phyloP scores from a whole-genome alignment of 2,888 invertebrate genomes.

The Troides helena region DNA sequence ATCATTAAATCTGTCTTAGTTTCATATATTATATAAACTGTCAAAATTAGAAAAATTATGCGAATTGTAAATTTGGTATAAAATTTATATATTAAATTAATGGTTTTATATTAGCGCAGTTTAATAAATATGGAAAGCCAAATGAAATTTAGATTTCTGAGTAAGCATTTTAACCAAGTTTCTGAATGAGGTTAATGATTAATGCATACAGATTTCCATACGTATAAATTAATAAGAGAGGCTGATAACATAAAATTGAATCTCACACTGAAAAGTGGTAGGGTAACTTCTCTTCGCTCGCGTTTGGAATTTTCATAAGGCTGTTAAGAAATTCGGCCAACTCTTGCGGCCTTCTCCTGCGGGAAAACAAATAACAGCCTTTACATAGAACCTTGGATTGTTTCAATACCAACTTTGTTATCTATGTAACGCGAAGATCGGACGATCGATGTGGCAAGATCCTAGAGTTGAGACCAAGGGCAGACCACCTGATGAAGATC shows the following conservation, averaged over 20 bases:
- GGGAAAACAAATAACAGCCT: slow-evolving; percentile 62
- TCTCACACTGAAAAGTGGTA: slow-evolving; percentile 82
- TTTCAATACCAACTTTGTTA: neutral
- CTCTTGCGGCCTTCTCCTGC: slow-evolving; percentile 79
- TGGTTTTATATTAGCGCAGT: neutral
- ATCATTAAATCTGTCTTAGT: no score
- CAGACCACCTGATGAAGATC: neutral
- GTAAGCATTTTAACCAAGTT: neutral
- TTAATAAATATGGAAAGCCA: neutral
- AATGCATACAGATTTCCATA: slow-evolving; percentile 43
- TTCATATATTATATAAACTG: no score
- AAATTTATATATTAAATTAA: neutral
- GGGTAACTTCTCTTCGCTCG: slow-evolving; percentile 74
- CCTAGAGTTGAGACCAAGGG: neutral
- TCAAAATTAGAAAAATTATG: no score
- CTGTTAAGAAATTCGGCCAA: slow-evolving; percentile 77
- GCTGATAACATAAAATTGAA: slow-evolving; percentile 60
- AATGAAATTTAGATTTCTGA: neutral
- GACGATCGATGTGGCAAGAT: neutral
- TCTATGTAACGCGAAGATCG: neutral
- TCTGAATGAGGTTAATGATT: neutral
- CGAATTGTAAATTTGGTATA: neutral
- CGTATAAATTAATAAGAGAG: slow-evolving; percentile 42
- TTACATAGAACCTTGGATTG: slow-evolving; percentile 29
- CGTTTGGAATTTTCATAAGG: slow-evolving; percentile 70